A percentile compares a stretch with the other conserved stretches of the same genome.
phyloP scores from a whole-genome alignment of 2,888 invertebrate species.

The Hecatera dysodea region DNA sequence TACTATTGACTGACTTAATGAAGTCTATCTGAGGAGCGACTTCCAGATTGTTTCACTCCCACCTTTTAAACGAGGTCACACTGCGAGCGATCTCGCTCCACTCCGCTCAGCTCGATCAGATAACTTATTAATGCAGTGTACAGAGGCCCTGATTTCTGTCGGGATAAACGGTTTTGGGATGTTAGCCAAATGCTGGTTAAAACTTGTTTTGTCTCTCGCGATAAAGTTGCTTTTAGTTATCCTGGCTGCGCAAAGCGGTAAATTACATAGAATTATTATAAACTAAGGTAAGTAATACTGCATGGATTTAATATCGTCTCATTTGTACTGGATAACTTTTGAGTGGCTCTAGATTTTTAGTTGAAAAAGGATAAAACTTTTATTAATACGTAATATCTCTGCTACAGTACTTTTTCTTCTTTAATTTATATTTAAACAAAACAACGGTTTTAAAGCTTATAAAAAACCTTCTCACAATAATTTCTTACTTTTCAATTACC shows the following conservation, averaged over 20 bases:
- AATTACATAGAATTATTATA: slow-evolving; percentile 23
- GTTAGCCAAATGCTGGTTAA: slow-evolving; percentile 44
- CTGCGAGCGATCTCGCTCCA: slow-evolving; percentile 14
- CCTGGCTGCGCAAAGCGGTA: not conserved
- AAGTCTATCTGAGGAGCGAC: slow-evolving; percentile 33
- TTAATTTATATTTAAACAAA: not conserved
- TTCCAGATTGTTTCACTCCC: slow-evolving; percentile 24
- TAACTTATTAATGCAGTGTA: slow-evolving; percentile 34
- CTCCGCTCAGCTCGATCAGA: slow-evolving; percentile 11
- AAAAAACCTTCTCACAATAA: not conserved
- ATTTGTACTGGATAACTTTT: not conserved
- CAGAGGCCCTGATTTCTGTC: slow-evolving; percentile 26
- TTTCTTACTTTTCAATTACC: not conserved
- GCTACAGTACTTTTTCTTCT: not conserved
- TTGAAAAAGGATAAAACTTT: too few species aligned
- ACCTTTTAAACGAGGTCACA: slow-evolving; percentile 29
- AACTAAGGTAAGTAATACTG: slow-evolving; percentile 14
- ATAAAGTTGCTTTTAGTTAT: slow-evolving; percentile 38
- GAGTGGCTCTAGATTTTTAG: not conserved
- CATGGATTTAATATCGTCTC: not conserved
- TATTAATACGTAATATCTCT: too few species aligned
- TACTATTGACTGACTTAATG: slow-evolving; percentile 65
- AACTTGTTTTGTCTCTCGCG: slow-evolving; percentile 33
- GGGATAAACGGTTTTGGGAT: slow-evolving; percentile 52
- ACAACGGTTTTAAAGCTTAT: not conserved